Base-by-base conservation (phyloP, 2,888 invertebrate genomes). In the Drosophila neonasuta region DNA sequence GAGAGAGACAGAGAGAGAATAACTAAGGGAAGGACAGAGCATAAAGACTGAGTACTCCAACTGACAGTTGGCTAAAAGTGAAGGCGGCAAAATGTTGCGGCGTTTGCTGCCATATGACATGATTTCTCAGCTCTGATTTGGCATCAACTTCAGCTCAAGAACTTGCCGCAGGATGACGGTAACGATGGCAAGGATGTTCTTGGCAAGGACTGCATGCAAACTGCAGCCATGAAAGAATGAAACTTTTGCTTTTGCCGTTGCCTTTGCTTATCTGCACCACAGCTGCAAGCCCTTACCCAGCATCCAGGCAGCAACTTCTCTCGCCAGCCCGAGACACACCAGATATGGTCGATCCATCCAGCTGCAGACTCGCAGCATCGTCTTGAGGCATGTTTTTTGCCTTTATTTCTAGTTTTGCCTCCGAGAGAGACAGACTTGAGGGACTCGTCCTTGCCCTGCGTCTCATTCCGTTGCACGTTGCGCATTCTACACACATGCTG, bases 91-190 rank as follows among this genome's bases (percentile, higher is more conserved):
- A 82, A 68, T 79, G 74, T 64, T 66, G 68, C 61, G 54, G 63
- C 57, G 44, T 63, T 59, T 51, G 41, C 45, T 36, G 81, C 66
- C 76, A 85, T 79, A 79, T 85, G 87, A 79, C 79, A 85, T 79
- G 86, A 81, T 87, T 82, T 81, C 82, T 81, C 68, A 71, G 82
- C 55, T 81, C 65, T 73, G 79, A 71, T 75, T 73, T 76, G 61
- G 76, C 62, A 70, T 63, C 74, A 74, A 74, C 59, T 77, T 72
- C 39, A 58, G 55, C 77, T 67, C 49, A 55, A 67, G 67, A 54
- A 55, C 51, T 72, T 67, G 77, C 68, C 50, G 73, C 74, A 77
- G 61, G 72, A 63, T 54, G 55, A 9, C 10, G 52, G 29, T 36
- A 49, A 11, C 30, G 51, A 11, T 10, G 36, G 10, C 29, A 15